A percentile compares a stretch with the other conserved stretches of the same genome.
phyloP scores from a whole-genome alignment of 2,888 invertebrate genomes.

The Ophonus ardosiacus region DNA sequence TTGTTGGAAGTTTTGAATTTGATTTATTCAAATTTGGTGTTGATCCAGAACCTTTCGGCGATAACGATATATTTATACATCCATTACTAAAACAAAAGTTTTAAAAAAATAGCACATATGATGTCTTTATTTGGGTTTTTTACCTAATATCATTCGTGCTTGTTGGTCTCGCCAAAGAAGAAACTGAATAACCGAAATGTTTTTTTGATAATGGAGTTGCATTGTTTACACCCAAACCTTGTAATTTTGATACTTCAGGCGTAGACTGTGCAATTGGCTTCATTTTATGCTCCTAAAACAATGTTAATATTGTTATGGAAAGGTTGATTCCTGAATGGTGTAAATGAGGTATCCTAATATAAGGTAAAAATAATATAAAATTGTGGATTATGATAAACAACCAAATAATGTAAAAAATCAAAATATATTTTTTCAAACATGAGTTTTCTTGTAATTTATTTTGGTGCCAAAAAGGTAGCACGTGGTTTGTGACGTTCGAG shows the following conservation, averaged over 20 bases:
- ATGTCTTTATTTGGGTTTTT: neutral
- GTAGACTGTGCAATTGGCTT: constrained; percentile 57
- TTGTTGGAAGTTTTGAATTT: constrained; percentile 18
- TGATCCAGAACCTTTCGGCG: constrained; percentile 20
- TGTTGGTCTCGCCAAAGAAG: constrained; percentile 43
- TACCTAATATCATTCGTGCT: constrained; percentile 37
- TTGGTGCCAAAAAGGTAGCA: too few relatives aligned
- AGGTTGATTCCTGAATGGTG: too few relatives aligned
- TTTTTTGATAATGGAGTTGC: constrained; percentile 40
- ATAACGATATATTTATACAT: constrained; percentile 16
- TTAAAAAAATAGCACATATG: too few relatives aligned
- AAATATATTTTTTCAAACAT: too few relatives aligned
- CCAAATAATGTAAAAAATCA: too few relatives aligned
- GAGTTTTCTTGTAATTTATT: too few relatives aligned
- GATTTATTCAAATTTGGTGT: constrained; percentile 46
- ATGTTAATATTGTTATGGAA: too few relatives aligned
- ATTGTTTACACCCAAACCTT: neutral
- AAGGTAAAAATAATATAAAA: too few relatives aligned
- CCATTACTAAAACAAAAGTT: constrained; percentile 8
- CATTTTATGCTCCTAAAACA: constrained; percentile 43
- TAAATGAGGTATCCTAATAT: too few relatives aligned
- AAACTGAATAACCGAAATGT: constrained; percentile 33
- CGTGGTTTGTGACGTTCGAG: too few relatives aligned
- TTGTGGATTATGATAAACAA: too few relatives aligned
- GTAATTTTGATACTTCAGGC: constrained; percentile 39